Percentiles rank a stretch among this genome's conserved stretches.
Evolutionary conservation across 1,140 invertebrate genomes (phyloP).

Genomic region (Drosophila eugracilis): DNA sequence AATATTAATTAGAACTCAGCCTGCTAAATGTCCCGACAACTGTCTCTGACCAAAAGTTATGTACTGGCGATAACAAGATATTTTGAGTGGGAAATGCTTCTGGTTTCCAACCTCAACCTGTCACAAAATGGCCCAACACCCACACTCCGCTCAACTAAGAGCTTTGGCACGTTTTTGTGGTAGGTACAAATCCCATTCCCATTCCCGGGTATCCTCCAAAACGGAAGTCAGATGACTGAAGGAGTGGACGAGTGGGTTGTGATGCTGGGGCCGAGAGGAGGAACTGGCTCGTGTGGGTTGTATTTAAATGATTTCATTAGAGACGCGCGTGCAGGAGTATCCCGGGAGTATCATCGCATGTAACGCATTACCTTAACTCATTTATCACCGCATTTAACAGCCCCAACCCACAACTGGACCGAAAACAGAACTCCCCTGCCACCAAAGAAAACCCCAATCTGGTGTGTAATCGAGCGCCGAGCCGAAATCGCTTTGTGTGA

Average conservation of each 20-base stretch:
- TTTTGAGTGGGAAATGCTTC: conserved; percentile 11
- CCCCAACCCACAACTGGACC: conserved; percentile 5
- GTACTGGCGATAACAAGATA: conserved; percentile 29
- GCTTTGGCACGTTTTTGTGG: conserved; percentile 67
- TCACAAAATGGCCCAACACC: conserved; percentile 18
- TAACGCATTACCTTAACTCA: conserved; percentile 79
- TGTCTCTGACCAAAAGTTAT: conserved; percentile 13
- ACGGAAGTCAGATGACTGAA: conserved; percentile 11
- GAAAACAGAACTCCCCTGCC: not conserved
- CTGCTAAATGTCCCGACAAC: conserved; percentile 10
- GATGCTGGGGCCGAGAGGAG: conserved; percentile 17
- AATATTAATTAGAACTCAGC: conserved; percentile 23
- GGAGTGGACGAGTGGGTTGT: conserved; percentile 12
- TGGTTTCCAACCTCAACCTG: conserved; percentile 23
- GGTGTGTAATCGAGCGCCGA: conserved; percentile 68
- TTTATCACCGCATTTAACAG: conserved; percentile 79
- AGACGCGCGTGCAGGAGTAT: conserved; percentile 64
- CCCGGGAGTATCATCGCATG: conserved; percentile 58
- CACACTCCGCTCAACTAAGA: conserved; percentile 16
- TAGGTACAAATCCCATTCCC: conserved; percentile 28
- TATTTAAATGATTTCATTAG: conserved; percentile 83
- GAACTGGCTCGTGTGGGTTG: conserved; percentile 45
- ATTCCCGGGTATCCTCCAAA: not conserved
- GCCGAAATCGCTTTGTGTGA: conserved; percentile 76
- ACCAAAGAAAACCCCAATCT: conserved; percentile 34